Conservation (phyloP, 2,888 invertebrate genomes). For the Synanthedon andrenaeformis region DNA sequence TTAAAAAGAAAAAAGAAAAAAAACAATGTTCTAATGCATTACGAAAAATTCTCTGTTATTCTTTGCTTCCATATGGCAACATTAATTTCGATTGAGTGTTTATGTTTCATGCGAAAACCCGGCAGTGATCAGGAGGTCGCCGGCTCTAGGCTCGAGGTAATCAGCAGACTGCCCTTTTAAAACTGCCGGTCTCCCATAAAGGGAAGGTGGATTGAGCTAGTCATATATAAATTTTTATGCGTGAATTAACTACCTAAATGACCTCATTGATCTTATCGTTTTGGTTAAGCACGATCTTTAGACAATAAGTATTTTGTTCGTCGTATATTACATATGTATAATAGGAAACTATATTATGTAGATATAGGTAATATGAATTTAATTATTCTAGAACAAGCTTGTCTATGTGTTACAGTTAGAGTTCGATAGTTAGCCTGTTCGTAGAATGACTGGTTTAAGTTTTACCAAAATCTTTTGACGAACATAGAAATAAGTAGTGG, state of each 20-base stretch:
- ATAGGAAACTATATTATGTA: too few species aligned
- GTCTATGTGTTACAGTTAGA: too few species aligned
- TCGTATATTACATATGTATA: not conserved
- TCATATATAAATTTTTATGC: slow-evolving; percentile 3
- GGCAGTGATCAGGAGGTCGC: slow-evolving; percentile 46
- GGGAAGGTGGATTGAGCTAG: slow-evolving; percentile 16
- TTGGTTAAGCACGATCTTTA: slow-evolving; percentile 14
- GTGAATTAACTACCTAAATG: slow-evolving; percentile 19
- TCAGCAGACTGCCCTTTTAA: slow-evolving; percentile 42
- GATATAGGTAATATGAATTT: too few species aligned
- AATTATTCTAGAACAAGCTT: slow-evolving; percentile 14
- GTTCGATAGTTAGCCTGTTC: too few species aligned
- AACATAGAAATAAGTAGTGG: too few species aligned
- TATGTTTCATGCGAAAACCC: slow-evolving; percentile 27
- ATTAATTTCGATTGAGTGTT: slow-evolving; percentile 21
- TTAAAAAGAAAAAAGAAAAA: too few species aligned
- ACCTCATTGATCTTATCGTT: slow-evolving; percentile 21
- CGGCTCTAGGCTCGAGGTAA: slow-evolving; percentile 35
- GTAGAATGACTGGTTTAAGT: too few species aligned
- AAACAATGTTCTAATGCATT: too few species aligned
- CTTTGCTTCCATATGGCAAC: too few species aligned
- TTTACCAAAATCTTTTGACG: too few species aligned
- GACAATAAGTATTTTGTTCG: not conserved
- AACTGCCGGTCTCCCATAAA: slow-evolving; percentile 31
- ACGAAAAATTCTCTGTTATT: too few species aligned